Evolutionary conservation across 2,888 invertebrate species (phyloP), one percentile per base, ranked within the genome.

Genomic region (Scaptomyza parva): DNA sequence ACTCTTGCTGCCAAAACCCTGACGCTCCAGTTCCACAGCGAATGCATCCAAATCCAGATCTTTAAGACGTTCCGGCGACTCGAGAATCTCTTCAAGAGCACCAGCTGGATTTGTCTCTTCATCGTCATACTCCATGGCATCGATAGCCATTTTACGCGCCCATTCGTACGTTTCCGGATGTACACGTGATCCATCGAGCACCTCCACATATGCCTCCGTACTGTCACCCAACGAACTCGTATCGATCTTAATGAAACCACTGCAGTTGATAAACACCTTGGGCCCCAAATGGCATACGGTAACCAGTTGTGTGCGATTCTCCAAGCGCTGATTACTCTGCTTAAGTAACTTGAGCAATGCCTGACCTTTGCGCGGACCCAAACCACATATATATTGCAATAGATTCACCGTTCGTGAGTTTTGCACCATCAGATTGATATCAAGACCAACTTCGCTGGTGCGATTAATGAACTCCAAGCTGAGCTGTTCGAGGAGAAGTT

Each of bases 151-250:
- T 92, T 99, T 99, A 39, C 99, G 93, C 0, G 99, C 99, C 99
- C 99, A 99, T 89, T 99, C 99, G 91, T 99, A 99, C 0, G 99
- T 98, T 92, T 99, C 99, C 0, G 99, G 99, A 92, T 99, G 99
- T 0, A 99, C 99, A 80, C 99, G 94, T 0, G 99, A 98, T 0
- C 99, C 98, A 89, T 99, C 99, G 53, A 99, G 92, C 1, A 99
- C 98, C 92, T 99, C 96, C 0, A 98, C 97, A 86, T 98, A 98
- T 0, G 97, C 96, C 89, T 98, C 98, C 0, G 98, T 98, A 89
- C 97, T 95, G 86, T 99, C 98, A 2, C 98, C 98, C 44, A 98
- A 92, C 70, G 98, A 97, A 89, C 96, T 97, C 0, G 99, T 99
- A 88, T 99, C 99, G 72, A 99, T 99, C 93, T 97, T 98, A 59